Conservation (phyloP, 2,113 vertebrate genomes). For the Planiliza haematocheilus region DNA sequence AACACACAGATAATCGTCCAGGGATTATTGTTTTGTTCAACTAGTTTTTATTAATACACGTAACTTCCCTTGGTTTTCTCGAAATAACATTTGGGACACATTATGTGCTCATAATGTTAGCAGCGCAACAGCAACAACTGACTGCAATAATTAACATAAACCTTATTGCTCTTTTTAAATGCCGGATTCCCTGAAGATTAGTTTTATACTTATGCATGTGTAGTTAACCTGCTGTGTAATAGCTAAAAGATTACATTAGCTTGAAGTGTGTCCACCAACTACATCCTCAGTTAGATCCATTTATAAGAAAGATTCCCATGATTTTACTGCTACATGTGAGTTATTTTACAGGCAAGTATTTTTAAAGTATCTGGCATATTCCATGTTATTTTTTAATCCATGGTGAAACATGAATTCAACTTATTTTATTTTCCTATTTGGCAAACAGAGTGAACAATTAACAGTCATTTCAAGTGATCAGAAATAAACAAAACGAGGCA, state of each 20-base stretch:
- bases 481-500: conserved; percentile 13
- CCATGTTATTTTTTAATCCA: not conserved
- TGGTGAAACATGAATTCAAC: not conserved
- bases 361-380: not conserved
- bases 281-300: too few relatives aligned
- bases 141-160: too few relatives aligned
- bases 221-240: not conserved
- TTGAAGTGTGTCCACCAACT: too few relatives aligned
- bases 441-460: conserved; percentile 34
- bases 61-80: too few relatives aligned
- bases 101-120: too few relatives aligned
- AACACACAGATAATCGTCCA: not conserved
- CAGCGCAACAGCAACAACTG: too few relatives aligned
- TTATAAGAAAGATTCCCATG: too few relatives aligned
- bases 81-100: too few relatives aligned
- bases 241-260: not conserved
- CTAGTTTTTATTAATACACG: too few relatives aligned
- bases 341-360: not conserved
- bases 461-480: conserved; percentile 57
- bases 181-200: too few relatives aligned
- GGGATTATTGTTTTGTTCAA: not conserved
- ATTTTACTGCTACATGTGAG: not conserved
- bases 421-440: conserved; percentile 47
- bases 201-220: too few relatives aligned
- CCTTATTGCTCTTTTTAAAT: too few relatives aligned